A percentile compares a stretch with the other conserved stretches of the same genome.
These are phyloP conservation scores for Cinclus cinclus DNA, from an alignment of 2,113 vertebrate species.

Conservation along the genomic window DNA sequence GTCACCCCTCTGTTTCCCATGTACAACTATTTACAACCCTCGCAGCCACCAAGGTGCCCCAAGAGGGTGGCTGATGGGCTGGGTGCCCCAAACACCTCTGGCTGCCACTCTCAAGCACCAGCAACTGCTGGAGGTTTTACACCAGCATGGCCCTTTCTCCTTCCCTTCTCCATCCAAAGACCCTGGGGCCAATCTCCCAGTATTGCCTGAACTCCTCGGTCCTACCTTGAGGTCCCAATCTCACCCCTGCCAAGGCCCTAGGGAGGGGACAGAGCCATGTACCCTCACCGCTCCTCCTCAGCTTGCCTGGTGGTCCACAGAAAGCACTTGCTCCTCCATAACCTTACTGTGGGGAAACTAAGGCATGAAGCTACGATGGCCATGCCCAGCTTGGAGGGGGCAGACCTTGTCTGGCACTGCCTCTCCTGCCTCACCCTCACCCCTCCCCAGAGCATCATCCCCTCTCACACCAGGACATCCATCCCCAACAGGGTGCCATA, in stretches of 20 bases:
- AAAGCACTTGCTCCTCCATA: not conserved
- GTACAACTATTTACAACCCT: slow-evolving; percentile 32
- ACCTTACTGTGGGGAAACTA: not conserved
- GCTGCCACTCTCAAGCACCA: rapidly evolving
- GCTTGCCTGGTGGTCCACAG: not conserved
- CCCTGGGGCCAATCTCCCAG: rapidly evolving
- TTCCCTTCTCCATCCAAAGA: not conserved
- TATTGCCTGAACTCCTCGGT: rapidly evolving
- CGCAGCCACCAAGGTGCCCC: not conserved
- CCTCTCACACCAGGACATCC: not conserved
- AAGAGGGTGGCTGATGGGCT: not conserved
- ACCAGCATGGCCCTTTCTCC: not conserved
- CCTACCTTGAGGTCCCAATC: not conserved
- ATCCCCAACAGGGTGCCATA: rapidly evolving
- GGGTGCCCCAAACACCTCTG: not conserved
- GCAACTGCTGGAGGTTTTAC: not conserved
- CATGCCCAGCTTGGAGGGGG: rapidly evolving
- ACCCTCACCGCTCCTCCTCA: not conserved
- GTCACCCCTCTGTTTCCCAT: not conserved
- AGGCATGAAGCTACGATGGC: not conserved
- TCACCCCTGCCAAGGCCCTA: rapidly evolving
- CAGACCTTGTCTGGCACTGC: not conserved
- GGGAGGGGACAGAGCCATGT: rapidly evolving
- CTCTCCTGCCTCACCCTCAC: not conserved
- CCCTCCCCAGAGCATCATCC: not conserved